phyloP scores from a whole-genome alignment of 2,113 vertebrate species.

The Plecturocebus donacophilus region DNA sequence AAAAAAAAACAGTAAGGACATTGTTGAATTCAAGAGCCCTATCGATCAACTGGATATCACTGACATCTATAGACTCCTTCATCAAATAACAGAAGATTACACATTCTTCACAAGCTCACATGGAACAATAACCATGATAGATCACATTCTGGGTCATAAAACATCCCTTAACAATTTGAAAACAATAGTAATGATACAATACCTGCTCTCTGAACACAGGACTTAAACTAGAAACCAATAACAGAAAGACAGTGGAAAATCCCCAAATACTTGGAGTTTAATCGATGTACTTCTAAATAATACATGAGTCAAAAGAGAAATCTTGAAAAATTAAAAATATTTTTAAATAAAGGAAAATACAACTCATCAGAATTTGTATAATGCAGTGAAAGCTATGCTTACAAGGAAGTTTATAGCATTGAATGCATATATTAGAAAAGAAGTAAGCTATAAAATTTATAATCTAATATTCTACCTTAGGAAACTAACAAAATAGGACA shows the following conservation, averaged over 20 bases:
- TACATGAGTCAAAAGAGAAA: background rate
- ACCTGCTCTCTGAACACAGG: background rate
- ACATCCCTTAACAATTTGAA: background rate
- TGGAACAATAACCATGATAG: background rate
- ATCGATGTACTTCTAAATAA: background rate
- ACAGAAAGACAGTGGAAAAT: background rate
- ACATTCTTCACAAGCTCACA: background rate
- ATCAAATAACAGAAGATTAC: background rate
- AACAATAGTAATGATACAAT: background rate
- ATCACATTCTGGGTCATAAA: background rate
- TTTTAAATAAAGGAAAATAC: background rate
- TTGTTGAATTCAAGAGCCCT: background rate
- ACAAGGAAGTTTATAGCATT: background rate
- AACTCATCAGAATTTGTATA: background rate
- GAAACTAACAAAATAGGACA: background rate
- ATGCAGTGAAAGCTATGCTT: background rate
- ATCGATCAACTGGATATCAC: background rate
- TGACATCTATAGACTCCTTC: background rate
- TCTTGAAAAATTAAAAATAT: background rate
- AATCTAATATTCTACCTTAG: background rate
- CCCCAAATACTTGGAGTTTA: background rate
- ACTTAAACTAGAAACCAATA: background rate
- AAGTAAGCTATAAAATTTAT: background rate
- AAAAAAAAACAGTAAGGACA: background rate
- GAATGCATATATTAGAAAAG: background rate